Evolutionary conservation across 2,797 vertebrate species (phyloP).

Genomic region (Liasis olivaceus): DNA sequence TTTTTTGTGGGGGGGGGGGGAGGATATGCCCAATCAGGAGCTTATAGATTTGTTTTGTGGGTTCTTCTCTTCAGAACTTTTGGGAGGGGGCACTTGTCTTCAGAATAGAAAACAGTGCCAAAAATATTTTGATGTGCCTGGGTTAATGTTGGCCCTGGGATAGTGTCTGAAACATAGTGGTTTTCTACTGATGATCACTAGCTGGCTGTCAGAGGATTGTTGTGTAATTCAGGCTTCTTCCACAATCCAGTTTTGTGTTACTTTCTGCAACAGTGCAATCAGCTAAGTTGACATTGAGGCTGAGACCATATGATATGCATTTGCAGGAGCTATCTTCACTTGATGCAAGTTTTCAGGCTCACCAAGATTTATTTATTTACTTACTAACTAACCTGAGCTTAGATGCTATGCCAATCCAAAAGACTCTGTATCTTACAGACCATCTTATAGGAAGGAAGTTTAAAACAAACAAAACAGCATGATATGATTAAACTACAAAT

Average conservation of each 20-base stretch:
- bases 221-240: neutral
- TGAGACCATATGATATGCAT: neutral
- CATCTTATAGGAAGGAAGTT: neutral
- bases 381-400: neutral
- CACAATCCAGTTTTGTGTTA: neutral
- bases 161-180: neutral
- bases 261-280: neutral
- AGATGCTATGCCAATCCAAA: neutral
- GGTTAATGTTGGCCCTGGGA: neutral
- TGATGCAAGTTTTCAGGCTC: slow-evolving; percentile 15
- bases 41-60: slow-evolving; percentile 2
- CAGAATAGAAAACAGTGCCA: slow-evolving; percentile 8
- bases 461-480: neutral
- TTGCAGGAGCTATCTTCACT: slow-evolving; percentile 12
- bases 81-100: neutral
- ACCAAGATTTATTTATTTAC: neutral
- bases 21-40: neutral
- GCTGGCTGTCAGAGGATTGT: neutral
- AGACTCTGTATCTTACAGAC: neutral
- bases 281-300: neutral
- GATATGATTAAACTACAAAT: neutral
- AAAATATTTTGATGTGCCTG: slow-evolving; percentile 21
- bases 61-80: neutral
- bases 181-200: slow-evolving; percentile 5
- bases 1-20: neutral